Evolutionary conservation across 2,797 vertebrate genomes (phyloP).

Genomic region (Adrianichthys oophorus): DNA sequence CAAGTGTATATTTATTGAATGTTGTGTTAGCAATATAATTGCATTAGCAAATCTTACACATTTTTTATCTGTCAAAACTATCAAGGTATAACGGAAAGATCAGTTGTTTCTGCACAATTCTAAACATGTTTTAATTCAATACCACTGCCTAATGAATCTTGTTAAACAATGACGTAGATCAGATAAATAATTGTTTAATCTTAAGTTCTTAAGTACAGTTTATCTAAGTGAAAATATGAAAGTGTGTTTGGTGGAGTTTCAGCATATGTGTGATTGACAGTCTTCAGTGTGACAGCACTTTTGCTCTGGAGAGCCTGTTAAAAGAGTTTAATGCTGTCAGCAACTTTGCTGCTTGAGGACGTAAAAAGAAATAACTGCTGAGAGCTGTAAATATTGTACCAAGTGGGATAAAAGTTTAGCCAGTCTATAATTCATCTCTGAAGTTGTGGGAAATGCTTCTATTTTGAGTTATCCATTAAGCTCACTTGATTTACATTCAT

Average conservation of each 20-base stretch:
- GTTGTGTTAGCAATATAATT: background rate
- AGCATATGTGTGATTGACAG: constrained; percentile 40
- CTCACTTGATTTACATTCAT: constrained; percentile 19
- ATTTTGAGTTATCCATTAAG: constrained; percentile 23
- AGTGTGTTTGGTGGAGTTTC: constrained; percentile 33
- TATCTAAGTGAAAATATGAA: constrained; percentile 19
- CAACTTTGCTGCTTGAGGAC: constrained; percentile 48
- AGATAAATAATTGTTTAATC: background rate
- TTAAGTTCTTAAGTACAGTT: background rate
- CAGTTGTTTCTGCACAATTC: no score
- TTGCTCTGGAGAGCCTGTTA: constrained; percentile 58
- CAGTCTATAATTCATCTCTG: constrained; percentile 17
- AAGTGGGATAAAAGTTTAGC: constrained; percentile 21
- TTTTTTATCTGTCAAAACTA: no score
- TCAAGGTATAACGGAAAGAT: no score
- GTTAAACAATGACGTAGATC: background rate
- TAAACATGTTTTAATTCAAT: no score
- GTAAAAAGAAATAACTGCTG: constrained; percentile 53
- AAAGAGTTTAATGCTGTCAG: constrained; percentile 60
- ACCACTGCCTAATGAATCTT: background rate
- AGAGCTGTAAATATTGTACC: constrained; percentile 47
- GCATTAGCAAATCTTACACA: no score
- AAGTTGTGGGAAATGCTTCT: constrained; percentile 31
- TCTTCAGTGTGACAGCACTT: constrained; percentile 59
- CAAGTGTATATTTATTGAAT: background rate